These are phyloP conservation scores for Tanytarsus gracilentus DNA, from an alignment of 2,888 invertebrate genomes.

Conservation along the genomic window DNA sequence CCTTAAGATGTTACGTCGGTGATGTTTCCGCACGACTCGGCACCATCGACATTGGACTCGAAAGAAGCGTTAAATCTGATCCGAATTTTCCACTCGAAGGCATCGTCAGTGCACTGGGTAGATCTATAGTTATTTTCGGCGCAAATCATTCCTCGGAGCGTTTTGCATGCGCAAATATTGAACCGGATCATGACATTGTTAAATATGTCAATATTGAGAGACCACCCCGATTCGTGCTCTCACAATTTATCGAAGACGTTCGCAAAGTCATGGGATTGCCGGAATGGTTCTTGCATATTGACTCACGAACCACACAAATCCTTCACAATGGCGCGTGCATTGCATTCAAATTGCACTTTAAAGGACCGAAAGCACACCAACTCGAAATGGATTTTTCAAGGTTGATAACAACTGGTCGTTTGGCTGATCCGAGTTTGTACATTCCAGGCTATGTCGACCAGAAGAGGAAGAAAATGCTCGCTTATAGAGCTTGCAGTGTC, in stretches of 20 bases:
- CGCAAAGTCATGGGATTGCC: conserved; percentile 76
- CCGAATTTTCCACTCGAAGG: conserved; percentile 80
- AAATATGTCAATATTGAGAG: conserved; percentile 81
- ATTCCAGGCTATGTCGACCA: conserved; percentile 66
- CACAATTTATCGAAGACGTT: conserved; percentile 74
- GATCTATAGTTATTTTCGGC: conserved; percentile 75
- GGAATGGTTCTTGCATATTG: conserved; percentile 81
- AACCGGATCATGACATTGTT: conserved; percentile 81
- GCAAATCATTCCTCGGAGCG: conserved; percentile 60
- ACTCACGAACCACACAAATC: conserved; percentile 66
- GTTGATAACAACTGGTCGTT: conserved; percentile 61
- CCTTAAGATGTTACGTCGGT: conserved; percentile 82
- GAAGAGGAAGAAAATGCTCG: conserved; percentile 60
- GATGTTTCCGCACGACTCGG: conserved; percentile 80
- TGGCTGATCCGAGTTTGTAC: conserved; percentile 64
- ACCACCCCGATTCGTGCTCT: conserved; percentile 81
- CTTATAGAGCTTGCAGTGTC: conserved; percentile 67
- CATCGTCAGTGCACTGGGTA: conserved; percentile 65
- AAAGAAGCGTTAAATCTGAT: conserved; percentile 71
- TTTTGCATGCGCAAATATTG: conserved; percentile 85
- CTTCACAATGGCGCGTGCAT: conserved; percentile 72
- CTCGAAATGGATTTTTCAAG: conserved; percentile 65
- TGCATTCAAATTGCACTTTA: conserved; percentile 79
- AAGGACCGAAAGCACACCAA: conserved; percentile 67
- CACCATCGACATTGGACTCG: conserved; percentile 68